A percentile compares a stretch with the other conserved stretches of the same genome.
These are phyloP conservation scores for Chrosomus eos DNA, from an alignment of 2,797 vertebrate species.

Conservation along the genomic window DNA sequence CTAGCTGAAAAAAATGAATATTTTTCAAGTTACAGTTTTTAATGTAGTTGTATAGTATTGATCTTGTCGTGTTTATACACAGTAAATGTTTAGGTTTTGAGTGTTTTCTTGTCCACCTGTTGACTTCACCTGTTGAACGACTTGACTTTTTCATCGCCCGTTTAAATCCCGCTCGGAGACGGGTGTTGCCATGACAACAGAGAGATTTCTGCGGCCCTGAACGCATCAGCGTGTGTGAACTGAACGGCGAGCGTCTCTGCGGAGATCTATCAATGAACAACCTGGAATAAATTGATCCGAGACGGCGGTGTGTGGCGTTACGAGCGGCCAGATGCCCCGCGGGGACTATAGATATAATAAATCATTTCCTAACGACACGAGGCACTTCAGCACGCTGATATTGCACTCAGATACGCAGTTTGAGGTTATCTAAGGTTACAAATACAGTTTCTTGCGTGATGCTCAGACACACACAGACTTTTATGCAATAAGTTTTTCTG, in stretches of 20 bases:
- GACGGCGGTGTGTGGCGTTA: not conserved
- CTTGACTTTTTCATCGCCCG: slow-evolving; percentile 13
- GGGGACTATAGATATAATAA: not conserved
- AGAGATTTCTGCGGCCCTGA: slow-evolving; percentile 11
- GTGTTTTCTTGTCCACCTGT: slow-evolving; percentile 1
- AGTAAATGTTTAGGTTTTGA: too few species aligned
- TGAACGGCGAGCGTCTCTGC: not conserved
- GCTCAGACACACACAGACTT: not conserved
- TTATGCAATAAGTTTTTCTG: not conserved
- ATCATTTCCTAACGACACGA: not conserved
- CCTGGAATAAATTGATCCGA: slow-evolving; percentile 11
- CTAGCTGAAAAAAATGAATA: too few species aligned
- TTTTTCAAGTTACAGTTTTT: too few species aligned
- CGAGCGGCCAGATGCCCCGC: not conserved
- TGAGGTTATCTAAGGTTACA: not conserved
- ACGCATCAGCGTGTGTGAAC: slow-evolving; percentile 10
- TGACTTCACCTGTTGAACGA: slow-evolving; percentile 26
- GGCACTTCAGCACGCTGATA: not conserved
- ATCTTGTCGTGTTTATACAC: too few species aligned
- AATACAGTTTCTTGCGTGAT: not conserved
- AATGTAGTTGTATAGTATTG: too few species aligned
- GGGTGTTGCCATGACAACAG: slow-evolving; percentile 25
- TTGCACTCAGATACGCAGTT: not conserved
- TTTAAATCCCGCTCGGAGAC: slow-evolving; percentile 4
- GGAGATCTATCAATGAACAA: slow-evolving; percentile 21